A percentile compares a stretch with the other conserved stretches of the same genome.
These are phyloP conservation scores for Ianthella basta DNA, from an alignment of 37 sponge, comb jelly and placozoan species.

Conservation along the genomic window DNA sequence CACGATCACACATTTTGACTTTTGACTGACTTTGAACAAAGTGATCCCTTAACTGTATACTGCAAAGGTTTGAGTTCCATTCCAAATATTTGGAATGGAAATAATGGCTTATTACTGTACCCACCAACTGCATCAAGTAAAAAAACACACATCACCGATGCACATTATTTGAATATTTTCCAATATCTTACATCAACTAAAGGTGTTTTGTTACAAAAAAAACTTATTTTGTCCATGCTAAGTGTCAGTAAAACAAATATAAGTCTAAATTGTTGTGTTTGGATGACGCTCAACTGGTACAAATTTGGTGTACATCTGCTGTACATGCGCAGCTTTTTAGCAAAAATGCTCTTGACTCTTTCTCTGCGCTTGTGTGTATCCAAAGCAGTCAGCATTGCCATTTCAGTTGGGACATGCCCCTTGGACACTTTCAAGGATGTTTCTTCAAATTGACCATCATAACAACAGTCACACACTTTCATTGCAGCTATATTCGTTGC, in stretches of 20 bases:
- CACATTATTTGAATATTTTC: too few relatives aligned
- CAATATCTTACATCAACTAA: too few relatives aligned
- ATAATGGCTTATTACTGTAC: too few relatives aligned
- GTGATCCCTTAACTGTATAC: too few relatives aligned
- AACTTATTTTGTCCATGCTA: background rate
- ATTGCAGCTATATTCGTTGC: background rate
- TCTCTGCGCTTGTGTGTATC: background rate
- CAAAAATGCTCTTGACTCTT: background rate
- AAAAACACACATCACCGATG: too few relatives aligned
- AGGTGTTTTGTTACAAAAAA: too few relatives aligned
- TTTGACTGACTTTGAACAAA: too few relatives aligned
- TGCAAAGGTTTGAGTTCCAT: too few relatives aligned
- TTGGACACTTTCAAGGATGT: background rate
- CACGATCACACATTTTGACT: too few relatives aligned
- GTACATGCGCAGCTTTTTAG: background rate
- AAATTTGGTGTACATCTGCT: background rate
- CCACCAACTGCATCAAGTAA: too few relatives aligned
- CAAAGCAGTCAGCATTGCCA: background rate
- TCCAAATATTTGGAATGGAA: too few relatives aligned
- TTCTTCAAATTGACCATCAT: background rate
- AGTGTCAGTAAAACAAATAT: background rate
- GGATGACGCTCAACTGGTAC: background rate
- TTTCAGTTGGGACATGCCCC: background rate
- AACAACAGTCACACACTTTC: background rate
- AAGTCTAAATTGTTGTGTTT: background rate